These are phyloP conservation scores for Eilema depressum DNA, from an alignment of 2,888 invertebrate species.

Conservation along the genomic window DNA sequence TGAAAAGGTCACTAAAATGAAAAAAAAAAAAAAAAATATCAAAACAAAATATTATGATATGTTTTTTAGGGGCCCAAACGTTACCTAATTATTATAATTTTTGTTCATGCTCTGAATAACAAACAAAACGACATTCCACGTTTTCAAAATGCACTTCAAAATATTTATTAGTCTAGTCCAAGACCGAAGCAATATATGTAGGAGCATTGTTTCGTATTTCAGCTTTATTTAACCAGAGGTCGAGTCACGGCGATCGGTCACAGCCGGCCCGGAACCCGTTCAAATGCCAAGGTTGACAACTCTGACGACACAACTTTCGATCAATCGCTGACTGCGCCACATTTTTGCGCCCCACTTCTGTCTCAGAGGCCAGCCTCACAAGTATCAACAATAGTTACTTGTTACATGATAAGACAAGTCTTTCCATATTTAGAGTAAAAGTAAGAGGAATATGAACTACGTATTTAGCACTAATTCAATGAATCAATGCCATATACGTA, in stretches of 20 bases:
- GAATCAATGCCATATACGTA: slow-evolving; percentile 19
- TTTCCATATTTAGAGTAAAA: slow-evolving; percentile 21
- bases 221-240: slow-evolving; percentile 66
- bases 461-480: slow-evolving; percentile 21
- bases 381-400: slow-evolving; percentile 20
- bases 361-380: slow-evolving; percentile 30
- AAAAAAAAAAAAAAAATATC: background rate
- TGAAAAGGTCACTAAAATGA: background rate
- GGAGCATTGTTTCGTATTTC: slow-evolving; percentile 44
- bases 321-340: slow-evolving; percentile 76
- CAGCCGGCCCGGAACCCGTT: slow-evolving; percentile 80
- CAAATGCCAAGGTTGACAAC: slow-evolving; percentile 87
- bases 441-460: slow-evolving; percentile 13
- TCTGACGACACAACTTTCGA: slow-evolving; percentile 86
- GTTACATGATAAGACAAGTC: slow-evolving; percentile 14
- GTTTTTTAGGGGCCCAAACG: background rate
- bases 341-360: slow-evolving; percentile 81
- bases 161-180: slow-evolving; percentile 19
- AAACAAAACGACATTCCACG: background rate
- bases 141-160: background rate
- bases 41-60: background rate
- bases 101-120: background rate
- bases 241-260: slow-evolving; percentile 69
- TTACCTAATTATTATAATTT: slow-evolving; percentile 7
- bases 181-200: slow-evolving; percentile 34